Evolutionary conservation across 2,113 vertebrate genomes (phyloP).

Genomic region (Garra rufa): DNA sequence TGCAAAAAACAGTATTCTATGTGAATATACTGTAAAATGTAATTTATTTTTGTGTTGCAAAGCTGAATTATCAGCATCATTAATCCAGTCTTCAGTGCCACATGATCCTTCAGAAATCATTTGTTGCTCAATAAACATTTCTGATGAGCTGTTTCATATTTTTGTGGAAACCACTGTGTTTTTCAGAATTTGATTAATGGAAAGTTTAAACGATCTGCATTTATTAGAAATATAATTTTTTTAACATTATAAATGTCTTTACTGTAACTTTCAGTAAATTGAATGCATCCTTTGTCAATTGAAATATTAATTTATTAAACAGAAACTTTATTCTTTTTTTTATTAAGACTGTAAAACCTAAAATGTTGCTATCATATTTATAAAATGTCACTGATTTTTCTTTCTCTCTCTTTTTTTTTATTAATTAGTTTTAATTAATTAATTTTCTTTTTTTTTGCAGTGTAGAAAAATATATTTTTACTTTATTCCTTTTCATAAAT

Average conservation of each 20-base stretch:
- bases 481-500: too few species aligned
- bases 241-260: neutral
- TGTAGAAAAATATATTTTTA: too few species aligned
- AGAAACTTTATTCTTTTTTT: too few species aligned
- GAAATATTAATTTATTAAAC: too few species aligned
- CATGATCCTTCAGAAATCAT: neutral
- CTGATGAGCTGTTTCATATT: neutral
- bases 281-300: neutral
- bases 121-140: neutral
- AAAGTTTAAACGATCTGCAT: neutral
- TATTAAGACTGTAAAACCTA: too few species aligned
- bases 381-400: too few species aligned
- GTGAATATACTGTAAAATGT: neutral
- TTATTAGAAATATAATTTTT: neutral
- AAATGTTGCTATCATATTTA: too few species aligned
- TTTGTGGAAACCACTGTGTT: neutral
- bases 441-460: too few species aligned
- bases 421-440: too few species aligned
- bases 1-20: neutral
- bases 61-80: neutral
- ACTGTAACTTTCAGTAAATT: neutral
- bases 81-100: neutral
- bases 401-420: too few species aligned
- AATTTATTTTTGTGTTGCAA: neutral
- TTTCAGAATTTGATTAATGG: neutral